Evolutionary conservation across 2,888 invertebrate species (phyloP).

Genomic region (Drosophila mimica): DNA sequence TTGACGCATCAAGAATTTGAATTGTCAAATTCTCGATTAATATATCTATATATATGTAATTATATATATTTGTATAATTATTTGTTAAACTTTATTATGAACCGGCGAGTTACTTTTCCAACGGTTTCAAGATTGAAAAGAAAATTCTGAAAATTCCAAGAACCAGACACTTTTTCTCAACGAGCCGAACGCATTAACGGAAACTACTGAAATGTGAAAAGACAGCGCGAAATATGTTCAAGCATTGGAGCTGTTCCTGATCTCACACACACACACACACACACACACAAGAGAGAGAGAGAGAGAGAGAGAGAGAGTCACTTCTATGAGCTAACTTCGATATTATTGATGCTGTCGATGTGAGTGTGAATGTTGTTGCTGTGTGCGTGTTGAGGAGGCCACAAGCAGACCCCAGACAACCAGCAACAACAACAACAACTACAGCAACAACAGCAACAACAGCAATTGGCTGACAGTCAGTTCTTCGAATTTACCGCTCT

Average conservation of each 20-base stretch:
- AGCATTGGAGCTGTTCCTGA: slow-evolving; percentile 72
- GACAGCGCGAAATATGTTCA: slow-evolving; percentile 71
- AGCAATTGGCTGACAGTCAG: slow-evolving; percentile 28
- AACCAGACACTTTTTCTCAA: slow-evolving; percentile 47
- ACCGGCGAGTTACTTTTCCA: slow-evolving; percentile 29
- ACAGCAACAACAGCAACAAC: slow-evolving; percentile 38
- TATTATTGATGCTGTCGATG: slow-evolving; percentile 44
- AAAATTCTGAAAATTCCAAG: slow-evolving; percentile 20
- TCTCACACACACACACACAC: slow-evolving; percentile 35
- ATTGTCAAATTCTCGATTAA: neutral
- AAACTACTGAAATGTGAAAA: slow-evolving; percentile 78
- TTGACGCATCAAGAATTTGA: slow-evolving; percentile 38
- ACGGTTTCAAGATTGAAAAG: neutral
- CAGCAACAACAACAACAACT: slow-evolving; percentile 46
- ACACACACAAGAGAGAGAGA: slow-evolving; percentile 49
- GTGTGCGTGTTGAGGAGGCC: slow-evolving; percentile 65
- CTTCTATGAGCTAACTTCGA: slow-evolving; percentile 53
- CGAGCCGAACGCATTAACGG: slow-evolving; percentile 79
- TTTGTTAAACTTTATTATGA: slow-evolving; percentile 3
- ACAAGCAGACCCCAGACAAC: slow-evolving; percentile 43
- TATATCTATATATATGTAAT: neutral
- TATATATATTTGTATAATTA: neutral
- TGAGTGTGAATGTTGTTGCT: slow-evolving; percentile 23
- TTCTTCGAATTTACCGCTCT: slow-evolving; percentile 52
- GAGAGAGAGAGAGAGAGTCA: neutral